phyloP scores from a whole-genome alignment of 1,140 invertebrate species.

The Brachionus rubens region DNA sequence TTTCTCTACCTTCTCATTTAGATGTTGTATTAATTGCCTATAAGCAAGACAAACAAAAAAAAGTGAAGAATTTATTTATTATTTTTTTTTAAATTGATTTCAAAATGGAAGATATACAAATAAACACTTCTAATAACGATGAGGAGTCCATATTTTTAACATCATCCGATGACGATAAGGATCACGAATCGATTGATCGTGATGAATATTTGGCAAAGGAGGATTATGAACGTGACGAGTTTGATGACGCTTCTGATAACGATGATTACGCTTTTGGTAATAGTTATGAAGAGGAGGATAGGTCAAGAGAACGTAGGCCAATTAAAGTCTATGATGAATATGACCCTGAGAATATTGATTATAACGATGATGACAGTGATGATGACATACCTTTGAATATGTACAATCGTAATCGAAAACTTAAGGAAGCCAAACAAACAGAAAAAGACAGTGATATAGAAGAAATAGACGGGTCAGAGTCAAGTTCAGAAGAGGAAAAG shows the following conservation, averaged over 20 bases:
- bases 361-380: conserved; percentile 12
- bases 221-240: not conserved
- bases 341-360: conserved; percentile 23
- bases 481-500: not conserved
- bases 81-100: not conserved
- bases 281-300: conserved; percentile 10
- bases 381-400: conserved; percentile 14
- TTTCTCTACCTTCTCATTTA: not conserved
- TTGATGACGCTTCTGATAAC: conserved; percentile 21
- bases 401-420: not conserved
- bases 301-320: not conserved
- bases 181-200: not conserved
- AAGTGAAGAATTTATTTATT: not conserved
- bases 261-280: not conserved
- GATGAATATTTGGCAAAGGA: conserved; percentile 24
- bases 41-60: not conserved
- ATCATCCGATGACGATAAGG: conserved; percentile 39
- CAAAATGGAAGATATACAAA: not conserved
- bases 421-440: not conserved
- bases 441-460: not conserved
- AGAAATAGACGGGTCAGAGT: not conserved
- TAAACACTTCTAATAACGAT: conserved; percentile 16
- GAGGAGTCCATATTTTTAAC: conserved; percentile 42
- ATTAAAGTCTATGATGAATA: conserved; percentile 41
- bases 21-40: conserved; percentile 14